Base-by-base conservation (phyloP, 2,113 vertebrate species). In the Toxostoma redivivum region DNA sequence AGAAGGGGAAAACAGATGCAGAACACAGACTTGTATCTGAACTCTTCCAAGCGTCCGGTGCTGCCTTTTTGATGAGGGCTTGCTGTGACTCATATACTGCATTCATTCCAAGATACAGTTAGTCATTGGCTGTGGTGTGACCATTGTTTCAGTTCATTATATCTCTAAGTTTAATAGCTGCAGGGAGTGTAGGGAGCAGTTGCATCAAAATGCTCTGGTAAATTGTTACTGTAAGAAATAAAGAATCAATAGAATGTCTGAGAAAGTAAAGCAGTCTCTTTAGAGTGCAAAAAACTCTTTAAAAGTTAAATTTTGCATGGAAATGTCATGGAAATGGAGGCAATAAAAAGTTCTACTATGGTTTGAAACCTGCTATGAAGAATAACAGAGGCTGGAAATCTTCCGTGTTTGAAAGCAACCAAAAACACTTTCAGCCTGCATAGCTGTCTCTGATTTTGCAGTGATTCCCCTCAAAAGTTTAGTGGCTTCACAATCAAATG, bases 31-130 rank as follows among this genome's bases (percentile, higher is more conserved):
- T 58, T 62, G 11, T 82, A 77, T 42, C 62, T 70, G 62, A 50
- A n/a, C 33, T 62, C 62, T 89, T 85, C 89, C 81, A 96, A 92
- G 62, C 0, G 0, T 67, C 86, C 2, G 3, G 53, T 69, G 30
- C 18, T 65, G 77, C n/a, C 50, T 87, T 57, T 92, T 90, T 79
- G 38, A 50, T 89, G 56, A 53, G 33, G 37, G 58, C 65, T 94
- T 76, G 28, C 48, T 80, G 38, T 94, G 87, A 94, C 62, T 96
- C 81, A 83, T 50, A 21, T 12, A 64, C 54, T 38, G 56, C 57
- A 70, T 80, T 92, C 23, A 73, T 95, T 95, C 62, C 74, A 92
- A 88, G 81, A 94, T 19, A 56, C 51, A 56, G 28, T 94, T 95
- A 95, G 62, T 82, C 42, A 88, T 60, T 92, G 86, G 38, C 56